Evolutionary conservation across 2,888 invertebrate genomes (phyloP).

Genomic region (Spilosoma lubricipeda): DNA sequence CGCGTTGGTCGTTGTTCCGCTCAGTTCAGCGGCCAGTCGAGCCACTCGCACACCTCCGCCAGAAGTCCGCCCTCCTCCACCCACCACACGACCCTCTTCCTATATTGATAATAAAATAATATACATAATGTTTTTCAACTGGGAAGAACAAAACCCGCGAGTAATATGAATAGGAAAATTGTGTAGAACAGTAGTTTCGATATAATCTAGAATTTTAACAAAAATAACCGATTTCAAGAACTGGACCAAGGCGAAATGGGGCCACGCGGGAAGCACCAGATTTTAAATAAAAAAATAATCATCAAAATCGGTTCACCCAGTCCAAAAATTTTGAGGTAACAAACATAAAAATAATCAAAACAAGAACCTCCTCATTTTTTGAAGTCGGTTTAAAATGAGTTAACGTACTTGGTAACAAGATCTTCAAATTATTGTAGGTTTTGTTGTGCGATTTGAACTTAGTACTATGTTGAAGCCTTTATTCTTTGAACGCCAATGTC

Average conservation of each 20-base stretch:
- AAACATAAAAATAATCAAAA: too few species aligned
- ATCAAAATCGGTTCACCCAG: too few species aligned
- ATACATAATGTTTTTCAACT: not conserved
- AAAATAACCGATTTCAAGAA: too few species aligned
- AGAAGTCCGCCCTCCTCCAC: conserved; percentile 66
- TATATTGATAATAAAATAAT: conserved; percentile 35
- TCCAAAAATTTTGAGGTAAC: too few species aligned
- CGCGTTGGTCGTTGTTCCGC: conserved; percentile 85
- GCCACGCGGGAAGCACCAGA: too few species aligned
- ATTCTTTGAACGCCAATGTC: not conserved
- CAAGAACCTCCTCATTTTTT: too few species aligned
- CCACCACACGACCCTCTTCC: conserved; percentile 77
- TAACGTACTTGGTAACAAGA: not conserved
- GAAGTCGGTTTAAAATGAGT: not conserved
- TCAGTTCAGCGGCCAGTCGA: conserved; percentile 90
- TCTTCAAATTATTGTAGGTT: conserved; percentile 1
- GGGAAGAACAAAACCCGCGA: not conserved
- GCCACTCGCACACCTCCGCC: conserved; percentile 76
- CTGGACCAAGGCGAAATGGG: too few species aligned
- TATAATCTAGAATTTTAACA: not conserved
- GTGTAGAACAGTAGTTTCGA: not conserved
- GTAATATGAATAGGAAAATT: not conserved
- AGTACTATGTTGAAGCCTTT: not conserved
- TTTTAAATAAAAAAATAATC: too few species aligned
- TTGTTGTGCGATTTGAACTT: not conserved